These are phyloP conservation scores for Chionomys nivalis DNA, from an alignment of 2,113 vertebrate genomes.

Conservation along the genomic window DNA sequence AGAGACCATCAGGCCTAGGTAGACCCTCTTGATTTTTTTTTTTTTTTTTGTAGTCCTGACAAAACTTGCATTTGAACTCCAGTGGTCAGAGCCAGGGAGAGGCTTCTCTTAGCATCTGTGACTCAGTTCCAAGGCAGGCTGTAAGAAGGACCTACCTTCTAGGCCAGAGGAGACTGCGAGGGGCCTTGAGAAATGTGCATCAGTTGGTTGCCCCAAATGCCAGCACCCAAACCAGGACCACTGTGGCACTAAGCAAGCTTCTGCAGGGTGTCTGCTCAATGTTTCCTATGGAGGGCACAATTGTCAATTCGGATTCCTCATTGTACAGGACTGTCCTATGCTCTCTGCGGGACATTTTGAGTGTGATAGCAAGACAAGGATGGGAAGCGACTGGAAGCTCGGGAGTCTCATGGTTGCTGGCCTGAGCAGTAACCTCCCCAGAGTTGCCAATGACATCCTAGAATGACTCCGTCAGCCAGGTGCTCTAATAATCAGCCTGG, in stretches of 20 bases:
- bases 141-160: constrained; percentile 11
- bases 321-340: neutral
- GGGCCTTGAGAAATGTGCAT: neutral
- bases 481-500: neutral
- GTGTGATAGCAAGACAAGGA: neutral
- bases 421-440: neutral
- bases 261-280: neutral
- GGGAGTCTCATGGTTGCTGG: neutral
- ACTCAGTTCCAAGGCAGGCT: neutral
- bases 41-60: neutral
- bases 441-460: neutral
- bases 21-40: neutral
- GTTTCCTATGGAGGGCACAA: neutral
- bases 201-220: neutral
- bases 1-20: neutral
- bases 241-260: neutral
- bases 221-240: neutral
- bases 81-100: neutral
- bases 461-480: neutral
- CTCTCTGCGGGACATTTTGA: neutral
- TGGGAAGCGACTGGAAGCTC: neutral
- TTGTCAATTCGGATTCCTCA: neutral
- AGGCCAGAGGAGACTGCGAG: neutral
- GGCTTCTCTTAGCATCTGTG: neutral
- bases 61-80: neutral